A percentile compares a stretch with the other conserved stretches of the same genome.
Conservation (phyloP, 2,113 vertebrate genomes). For the Lepisosteus osseus region DNA sequence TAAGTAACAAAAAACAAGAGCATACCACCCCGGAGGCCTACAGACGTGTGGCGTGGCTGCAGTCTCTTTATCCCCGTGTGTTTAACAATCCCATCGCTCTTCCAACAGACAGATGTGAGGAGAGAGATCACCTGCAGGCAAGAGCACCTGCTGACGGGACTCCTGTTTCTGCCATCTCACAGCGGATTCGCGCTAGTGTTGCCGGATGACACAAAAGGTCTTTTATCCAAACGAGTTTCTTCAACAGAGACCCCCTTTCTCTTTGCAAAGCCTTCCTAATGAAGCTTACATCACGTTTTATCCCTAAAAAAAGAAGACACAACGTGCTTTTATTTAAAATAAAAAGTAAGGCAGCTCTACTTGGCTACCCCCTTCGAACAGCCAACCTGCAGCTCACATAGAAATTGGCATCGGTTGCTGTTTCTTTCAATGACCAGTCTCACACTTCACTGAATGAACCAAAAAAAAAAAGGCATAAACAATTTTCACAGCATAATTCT, state of each 20-base stretch:
- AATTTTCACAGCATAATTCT: conserved; percentile 16
- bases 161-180: conserved; percentile 49
- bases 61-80: neutral
- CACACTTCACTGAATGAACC: neutral
- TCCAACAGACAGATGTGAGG: neutral
- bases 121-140: neutral
- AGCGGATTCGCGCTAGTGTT: conserved; percentile 64
- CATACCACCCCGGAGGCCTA: neutral
- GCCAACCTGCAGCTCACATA: conserved; percentile 7
- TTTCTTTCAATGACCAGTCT: neutral
- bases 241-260: conserved; percentile 62
- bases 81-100: neutral
- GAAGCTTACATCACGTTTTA: conserved; percentile 59
- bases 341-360: neutral
- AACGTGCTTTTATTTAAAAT: conserved; percentile 39
- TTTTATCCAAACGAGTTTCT: conserved; percentile 68
- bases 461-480: conserved; percentile 15
- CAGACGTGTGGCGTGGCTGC: conserved; percentile 10
- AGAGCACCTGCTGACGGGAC: conserved; percentile 5
- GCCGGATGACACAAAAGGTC: conserved; percentile 66
- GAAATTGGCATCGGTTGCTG: neutral
- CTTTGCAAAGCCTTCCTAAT: conserved; percentile 64
- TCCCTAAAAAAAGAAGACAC: conserved; percentile 62
- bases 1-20: no score
- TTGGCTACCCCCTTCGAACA: conserved; percentile 1